A percentile compares a stretch with the other conserved stretches of the same genome.
Evolutionary conservation across 1,140 invertebrate genomes (phyloP).

Genomic region (Pachypeltis micranthus): DNA sequence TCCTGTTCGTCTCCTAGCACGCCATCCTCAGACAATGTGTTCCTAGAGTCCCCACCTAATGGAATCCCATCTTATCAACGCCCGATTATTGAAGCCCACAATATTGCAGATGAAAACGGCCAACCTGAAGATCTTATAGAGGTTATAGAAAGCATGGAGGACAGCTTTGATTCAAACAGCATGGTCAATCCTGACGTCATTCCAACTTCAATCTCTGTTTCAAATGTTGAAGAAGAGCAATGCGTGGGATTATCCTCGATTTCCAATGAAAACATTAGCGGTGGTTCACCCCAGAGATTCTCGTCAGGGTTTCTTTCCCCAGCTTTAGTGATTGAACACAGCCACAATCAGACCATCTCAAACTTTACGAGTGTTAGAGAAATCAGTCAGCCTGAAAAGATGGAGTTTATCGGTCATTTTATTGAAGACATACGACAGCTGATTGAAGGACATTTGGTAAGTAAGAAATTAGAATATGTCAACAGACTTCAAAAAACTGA

Average conservation of each 20-base stretch:
- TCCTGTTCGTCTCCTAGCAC: constrained; percentile 47
- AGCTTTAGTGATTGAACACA: constrained; percentile 3
- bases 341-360: not conserved
- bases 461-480: too few species aligned
- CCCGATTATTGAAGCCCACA: not conserved
- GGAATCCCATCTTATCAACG: not conserved
- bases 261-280: not conserved
- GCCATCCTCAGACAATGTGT: constrained; percentile 4
- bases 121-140: not conserved
- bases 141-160: too few species aligned
- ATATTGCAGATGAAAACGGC: not conserved
- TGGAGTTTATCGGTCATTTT: constrained; percentile 29
- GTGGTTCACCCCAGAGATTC: not conserved
- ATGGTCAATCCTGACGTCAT: not conserved
- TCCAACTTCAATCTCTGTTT: not conserved
- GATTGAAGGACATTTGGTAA: constrained; percentile 50
- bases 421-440: constrained; percentile 61
- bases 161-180: not conserved
- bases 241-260: not conserved
- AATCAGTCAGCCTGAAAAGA: not conserved
- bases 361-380: not conserved
- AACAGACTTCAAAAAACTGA: too few species aligned
- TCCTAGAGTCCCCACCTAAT: not conserved
- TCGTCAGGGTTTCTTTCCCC: not conserved
- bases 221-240: not conserved